These are phyloP conservation scores for Caenorhabditis plicata DNA, from an alignment of 2,888 invertebrate genomes.

Conservation along the genomic window DNA sequence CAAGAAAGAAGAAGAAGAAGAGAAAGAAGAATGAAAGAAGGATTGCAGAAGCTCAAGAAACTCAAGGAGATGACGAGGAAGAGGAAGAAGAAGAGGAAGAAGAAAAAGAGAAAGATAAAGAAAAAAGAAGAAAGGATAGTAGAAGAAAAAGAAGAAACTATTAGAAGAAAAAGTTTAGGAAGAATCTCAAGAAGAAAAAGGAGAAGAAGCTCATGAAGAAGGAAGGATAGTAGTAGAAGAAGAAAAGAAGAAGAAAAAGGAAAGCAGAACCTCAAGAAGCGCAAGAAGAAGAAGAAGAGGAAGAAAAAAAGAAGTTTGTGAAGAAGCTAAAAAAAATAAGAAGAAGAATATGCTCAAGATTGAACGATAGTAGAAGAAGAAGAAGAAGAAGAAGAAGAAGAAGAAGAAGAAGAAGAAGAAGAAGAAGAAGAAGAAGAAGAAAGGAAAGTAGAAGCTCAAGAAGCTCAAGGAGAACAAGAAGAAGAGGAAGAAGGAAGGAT, in stretches of 20 bases:
- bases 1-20: neutral
- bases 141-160: neutral
- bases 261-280: neutral
- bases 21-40: neutral
- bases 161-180: neutral
- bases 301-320: neutral
- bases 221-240: slow-evolving; percentile 3
- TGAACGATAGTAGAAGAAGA: neutral
- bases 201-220: neutral
- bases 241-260: neutral
- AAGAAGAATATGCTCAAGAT: neutral
- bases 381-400: slow-evolving; percentile 3
- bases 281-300: slow-evolving; percentile 1
- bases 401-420: neutral
- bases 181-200: neutral
- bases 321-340: neutral
- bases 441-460: neutral
- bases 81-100: neutral
- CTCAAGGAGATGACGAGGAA: neutral
- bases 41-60: neutral
- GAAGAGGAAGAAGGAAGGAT: slow-evolving; percentile 3
- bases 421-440: neutral
- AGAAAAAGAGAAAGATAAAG: neutral
- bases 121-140: neutral
- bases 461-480: too few species aligned